These are phyloP conservation scores for Phenacoccus solenopsis DNA, from an alignment of 1,140 invertebrate species.

Conservation along the genomic window DNA sequence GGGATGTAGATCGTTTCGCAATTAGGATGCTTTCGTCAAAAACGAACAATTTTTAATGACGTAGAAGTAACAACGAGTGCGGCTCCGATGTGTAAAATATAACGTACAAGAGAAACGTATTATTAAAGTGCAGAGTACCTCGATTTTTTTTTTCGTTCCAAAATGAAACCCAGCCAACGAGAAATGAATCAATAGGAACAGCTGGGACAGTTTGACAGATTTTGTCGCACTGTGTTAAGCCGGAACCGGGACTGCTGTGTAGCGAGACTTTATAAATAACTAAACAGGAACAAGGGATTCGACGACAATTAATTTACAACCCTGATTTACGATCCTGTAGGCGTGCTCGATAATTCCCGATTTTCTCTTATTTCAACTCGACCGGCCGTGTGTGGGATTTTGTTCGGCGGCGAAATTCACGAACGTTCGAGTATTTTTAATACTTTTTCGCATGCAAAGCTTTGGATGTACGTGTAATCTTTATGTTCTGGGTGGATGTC, in stretches of 20 bases:
- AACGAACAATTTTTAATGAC: too few species aligned
- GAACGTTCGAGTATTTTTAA: too few species aligned
- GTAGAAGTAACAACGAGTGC: too few species aligned
- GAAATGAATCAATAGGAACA: constrained; percentile 16
- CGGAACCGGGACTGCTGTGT: not conserved
- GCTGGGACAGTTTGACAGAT: constrained; percentile 14
- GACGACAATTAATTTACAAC: constrained; percentile 13
- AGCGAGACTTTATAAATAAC: not conserved
- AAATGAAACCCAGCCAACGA: not conserved
- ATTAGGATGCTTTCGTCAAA: too few species aligned
- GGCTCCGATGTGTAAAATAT: too few species aligned
- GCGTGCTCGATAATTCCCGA: constrained; percentile 14
- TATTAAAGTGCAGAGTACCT: not conserved
- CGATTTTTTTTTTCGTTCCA: not conserved
- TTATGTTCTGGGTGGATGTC: too few species aligned
- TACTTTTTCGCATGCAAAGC: too few species aligned
- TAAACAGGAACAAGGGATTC: constrained; percentile 12
- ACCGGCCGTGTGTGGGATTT: too few species aligned
- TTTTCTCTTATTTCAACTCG: not conserved
- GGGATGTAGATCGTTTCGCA: too few species aligned
- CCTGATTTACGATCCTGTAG: constrained; percentile 8
- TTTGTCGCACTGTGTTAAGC: not conserved
- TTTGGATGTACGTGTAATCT: too few species aligned
- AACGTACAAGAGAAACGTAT: constrained; percentile 5
- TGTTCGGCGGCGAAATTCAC: too few species aligned